These are phyloP conservation scores for Girardinichthys multiradiatus DNA, from an alignment of 2,113 vertebrate species.

Conservation along the genomic window DNA sequence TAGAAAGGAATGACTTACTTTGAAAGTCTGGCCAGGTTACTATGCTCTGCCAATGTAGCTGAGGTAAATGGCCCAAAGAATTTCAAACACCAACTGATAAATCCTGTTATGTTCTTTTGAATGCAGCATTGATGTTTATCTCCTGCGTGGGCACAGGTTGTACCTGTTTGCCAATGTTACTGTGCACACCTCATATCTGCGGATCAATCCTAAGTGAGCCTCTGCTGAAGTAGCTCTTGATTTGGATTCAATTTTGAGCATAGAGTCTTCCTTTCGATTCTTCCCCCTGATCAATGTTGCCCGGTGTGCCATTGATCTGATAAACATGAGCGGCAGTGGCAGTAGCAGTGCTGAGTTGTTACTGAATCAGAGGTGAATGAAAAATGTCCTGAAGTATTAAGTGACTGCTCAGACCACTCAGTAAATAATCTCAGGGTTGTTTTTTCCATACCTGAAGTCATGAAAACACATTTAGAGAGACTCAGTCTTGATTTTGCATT, in stretches of 20 bases:
- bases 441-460: slow-evolving; percentile 11
- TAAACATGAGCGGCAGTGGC: slow-evolving; percentile 66
- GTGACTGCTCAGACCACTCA: slow-evolving; percentile 38
- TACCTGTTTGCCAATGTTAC: slow-evolving; percentile 48
- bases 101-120: slow-evolving; percentile 47
- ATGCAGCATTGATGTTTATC: slow-evolving; percentile 51
- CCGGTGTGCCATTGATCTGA: slow-evolving; percentile 64
- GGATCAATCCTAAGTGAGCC: slow-evolving; percentile 71
- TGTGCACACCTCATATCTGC: slow-evolving; percentile 44
- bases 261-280: slow-evolving; percentile 71
- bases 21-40: slow-evolving; percentile 24
- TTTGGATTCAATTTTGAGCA: slow-evolving; percentile 71
- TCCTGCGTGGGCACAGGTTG: slow-evolving; percentile 27
- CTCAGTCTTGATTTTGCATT: not conserved
- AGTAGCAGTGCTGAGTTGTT: slow-evolving; percentile 58
- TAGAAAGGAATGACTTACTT: slow-evolving; percentile 37
- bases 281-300: slow-evolving; percentile 68
- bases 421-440: slow-evolving; percentile 41
- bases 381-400: slow-evolving; percentile 64
- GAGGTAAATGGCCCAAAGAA: slow-evolving; percentile 15
- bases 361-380: slow-evolving; percentile 67
- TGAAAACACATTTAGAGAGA: not conserved
- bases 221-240: slow-evolving; percentile 61
- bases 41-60: not conserved
- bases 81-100: slow-evolving; percentile 37